Evolutionary conservation across 2,113 vertebrate genomes (phyloP), one percentile per base, ranked within the genome.

Genomic region (Pycnonotus jocosus): DNA sequence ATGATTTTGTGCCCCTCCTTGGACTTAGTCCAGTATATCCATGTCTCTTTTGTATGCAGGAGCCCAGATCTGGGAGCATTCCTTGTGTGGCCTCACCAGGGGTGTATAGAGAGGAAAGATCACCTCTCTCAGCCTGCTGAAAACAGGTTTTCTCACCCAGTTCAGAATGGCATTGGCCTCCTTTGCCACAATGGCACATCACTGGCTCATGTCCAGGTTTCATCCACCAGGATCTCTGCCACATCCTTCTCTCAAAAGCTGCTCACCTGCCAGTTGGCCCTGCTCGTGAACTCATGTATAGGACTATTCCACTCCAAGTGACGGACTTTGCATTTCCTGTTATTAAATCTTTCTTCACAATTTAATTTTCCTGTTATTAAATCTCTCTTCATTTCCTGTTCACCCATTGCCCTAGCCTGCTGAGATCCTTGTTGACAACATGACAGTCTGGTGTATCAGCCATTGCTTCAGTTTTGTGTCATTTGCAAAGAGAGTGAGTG

Each of bases 41-140:
- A 33, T 14, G 3, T 37, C 61, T 31, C 8, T 44, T 25, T 19
- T 35, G 27, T 35, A 44, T 6, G 18, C 47, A 30, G 31, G 23
- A 72, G 11, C 23, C 15, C 27, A 56, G 14, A 84, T 15, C 45
- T 57, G 40, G 27, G 21, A 56, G 23, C 4, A 48, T 38, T 56
- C 21, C 25, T 69, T 0, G 0, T 22, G 3, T 35, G 12, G 15
- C 19, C 23, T 83, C 40, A 69, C 2, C 47, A 50, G 15, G 40
- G 25, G 15, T 47, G 10, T 45, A 30, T 0, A 28, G 35, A 72
- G 40, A 13, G 11, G n/a, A 40, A 89, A 17, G 15, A 65, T 56
- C 40, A 56, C 27, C 25, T 62, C 64, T 16, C 42, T 62, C 53
- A 25, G 11, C 12, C 35, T 87, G 33, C 33, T 77, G 30, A 7